phyloP scores from a whole-genome alignment of 2,113 vertebrate species.

The Monopterus albus region DNA sequence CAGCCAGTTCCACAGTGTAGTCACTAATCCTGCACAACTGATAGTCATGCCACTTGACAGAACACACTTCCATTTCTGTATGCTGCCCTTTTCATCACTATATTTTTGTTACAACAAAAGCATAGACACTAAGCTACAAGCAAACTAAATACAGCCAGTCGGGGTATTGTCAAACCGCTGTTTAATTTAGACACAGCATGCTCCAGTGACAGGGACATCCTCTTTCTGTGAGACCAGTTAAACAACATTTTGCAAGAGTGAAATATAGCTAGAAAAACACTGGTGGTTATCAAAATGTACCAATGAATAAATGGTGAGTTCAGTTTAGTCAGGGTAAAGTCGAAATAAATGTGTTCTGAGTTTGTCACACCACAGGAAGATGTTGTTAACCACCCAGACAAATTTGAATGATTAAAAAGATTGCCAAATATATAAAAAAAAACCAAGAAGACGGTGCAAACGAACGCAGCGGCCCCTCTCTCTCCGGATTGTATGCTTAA shows the following conservation, averaged over 20 bases:
- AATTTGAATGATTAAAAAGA: too few relatives aligned
- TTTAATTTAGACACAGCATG: constrained; percentile 1
- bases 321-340: too few relatives aligned
- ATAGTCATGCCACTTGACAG: neutral
- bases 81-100: constrained; percentile 5
- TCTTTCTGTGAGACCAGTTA: neutral
- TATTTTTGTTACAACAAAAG: neutral
- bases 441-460: too few relatives aligned
- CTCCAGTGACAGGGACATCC: neutral
- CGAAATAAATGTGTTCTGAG: too few relatives aligned
- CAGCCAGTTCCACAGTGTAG: neutral
- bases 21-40: constrained; percentile 6
- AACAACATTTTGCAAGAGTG: neutral
- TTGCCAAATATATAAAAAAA: too few relatives aligned
- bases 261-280: neutral
- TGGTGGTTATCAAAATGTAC: neutral
- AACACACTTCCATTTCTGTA: neutral
- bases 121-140: neutral
- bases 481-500: too few relatives aligned
- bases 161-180: neutral
- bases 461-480: too few relatives aligned
- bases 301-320: too few relatives aligned
- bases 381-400: too few relatives aligned
- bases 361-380: too few relatives aligned
- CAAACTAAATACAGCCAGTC: neutral